Evolutionary conservation across 1,140 invertebrate genomes (phyloP), one percentile per base, ranked within the genome.

Genomic region (Nomia melanderi): DNA sequence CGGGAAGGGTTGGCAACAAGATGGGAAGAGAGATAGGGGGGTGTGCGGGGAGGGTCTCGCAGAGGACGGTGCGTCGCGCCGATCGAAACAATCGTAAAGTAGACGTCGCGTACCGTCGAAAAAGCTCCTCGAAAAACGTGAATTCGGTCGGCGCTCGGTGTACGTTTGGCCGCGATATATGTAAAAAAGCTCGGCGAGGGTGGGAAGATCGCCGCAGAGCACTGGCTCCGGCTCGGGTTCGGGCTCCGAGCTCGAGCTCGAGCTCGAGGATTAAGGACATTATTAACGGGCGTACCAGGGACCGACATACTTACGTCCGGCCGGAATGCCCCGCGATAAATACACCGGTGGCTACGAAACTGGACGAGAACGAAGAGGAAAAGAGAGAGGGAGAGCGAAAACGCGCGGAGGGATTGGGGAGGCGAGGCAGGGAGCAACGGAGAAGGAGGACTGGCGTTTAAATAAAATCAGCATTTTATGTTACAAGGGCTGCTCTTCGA

Each of bases 391-490:
- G 14, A 17, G 27, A 5, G 27, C 20, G 44, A 47, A 3, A 29
- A 17, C 14, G 27, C 59, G 17, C 17, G 20, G 47, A 50, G 47
- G 6, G 47, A 50, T n/a, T 8, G 47, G n/a, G 47, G 47, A 50
- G 20, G 17, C 47, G 47, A 50, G 47, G 41, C 14, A 14, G 47
- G 53, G 54, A 77, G 63, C 25, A 12, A 2, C 6, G 27, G 27
- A 11, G 27, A 29, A 12, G 27, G 54, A 31, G 54, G 64, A 67
- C 36, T 81, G 78, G 88, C 76, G 84, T 89, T 88, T 88, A 83
- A 89, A 90, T 90, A 90, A 90, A 90, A 88, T 89, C 84, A 87
- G 84, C 75, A 88, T 89, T 90, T 90, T 90, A 89, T 88, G 88
- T 86, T 84, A 84, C 81, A 85, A 88, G 79, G 72, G 83, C 75